phyloP scores from a whole-genome alignment of 1,140 invertebrate genomes.

The Aricia agestis region DNA sequence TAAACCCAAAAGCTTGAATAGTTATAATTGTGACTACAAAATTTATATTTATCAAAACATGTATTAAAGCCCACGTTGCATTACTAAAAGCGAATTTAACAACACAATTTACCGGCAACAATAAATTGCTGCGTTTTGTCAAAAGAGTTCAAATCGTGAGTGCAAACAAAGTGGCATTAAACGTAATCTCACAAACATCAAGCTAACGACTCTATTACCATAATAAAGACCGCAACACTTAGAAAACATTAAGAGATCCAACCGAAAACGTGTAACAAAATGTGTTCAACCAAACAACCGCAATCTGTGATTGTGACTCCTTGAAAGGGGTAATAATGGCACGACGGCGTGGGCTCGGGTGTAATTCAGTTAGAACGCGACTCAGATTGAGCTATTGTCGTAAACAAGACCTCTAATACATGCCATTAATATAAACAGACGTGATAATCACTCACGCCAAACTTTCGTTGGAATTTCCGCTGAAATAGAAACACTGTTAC shows the following conservation, averaged over 20 bases:
- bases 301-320: slow-evolving; percentile 66
- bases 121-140: slow-evolving; percentile 3
- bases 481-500: neutral
- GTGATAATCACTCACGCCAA: slow-evolving; percentile 3
- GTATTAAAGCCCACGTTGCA: neutral
- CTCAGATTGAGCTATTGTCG: slow-evolving; percentile 66
- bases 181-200: slow-evolving; percentile 33
- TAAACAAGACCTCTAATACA: slow-evolving; percentile 35
- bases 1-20: no score
- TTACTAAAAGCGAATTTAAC: neutral
- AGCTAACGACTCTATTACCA: slow-evolving; percentile 35
- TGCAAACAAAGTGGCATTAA: slow-evolving; percentile 30
- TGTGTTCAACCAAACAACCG: slow-evolving; percentile 61
- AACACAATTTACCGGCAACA: slow-evolving; percentile 16
- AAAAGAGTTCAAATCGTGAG: slow-evolving; percentile 10
- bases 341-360: slow-evolving; percentile 54
- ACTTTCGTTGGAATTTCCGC: neutral
- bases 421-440: slow-evolving; percentile 12
- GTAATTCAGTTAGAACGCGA: slow-evolving; percentile 59
- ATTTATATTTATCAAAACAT: no score
- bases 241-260: slow-evolving; percentile 56
- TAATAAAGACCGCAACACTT: slow-evolving; percentile 41
- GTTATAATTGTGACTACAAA: no score
- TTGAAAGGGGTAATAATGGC: slow-evolving; percentile 69
- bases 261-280: slow-evolving; percentile 52